phyloP scores from a whole-genome alignment of 2,113 vertebrate genomes.

The Labeo rohita region DNA sequence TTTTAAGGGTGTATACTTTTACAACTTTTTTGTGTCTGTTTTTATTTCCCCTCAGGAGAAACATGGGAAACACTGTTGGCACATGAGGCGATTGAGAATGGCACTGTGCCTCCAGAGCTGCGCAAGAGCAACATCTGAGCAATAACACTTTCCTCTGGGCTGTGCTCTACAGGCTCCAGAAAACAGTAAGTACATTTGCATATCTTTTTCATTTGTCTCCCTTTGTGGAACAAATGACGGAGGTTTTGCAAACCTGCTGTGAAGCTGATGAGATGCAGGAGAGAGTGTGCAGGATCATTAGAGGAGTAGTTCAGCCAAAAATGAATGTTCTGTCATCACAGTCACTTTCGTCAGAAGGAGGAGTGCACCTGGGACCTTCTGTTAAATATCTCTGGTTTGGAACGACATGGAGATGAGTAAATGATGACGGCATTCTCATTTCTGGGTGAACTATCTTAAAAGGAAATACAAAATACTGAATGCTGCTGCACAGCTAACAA shows the following conservation, averaged over 20 bases:
- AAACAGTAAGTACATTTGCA: constrained; percentile 29
- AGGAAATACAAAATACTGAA: background rate
- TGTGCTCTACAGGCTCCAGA: constrained; percentile 19
- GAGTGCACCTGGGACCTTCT: background rate
- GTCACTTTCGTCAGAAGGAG: background rate
- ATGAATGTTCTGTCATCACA: background rate
- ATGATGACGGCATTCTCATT: background rate
- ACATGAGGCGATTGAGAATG: background rate
- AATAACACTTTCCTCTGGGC: constrained; percentile 7
- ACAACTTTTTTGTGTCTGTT: background rate
- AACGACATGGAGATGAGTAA: background rate
- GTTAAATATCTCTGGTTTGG: background rate
- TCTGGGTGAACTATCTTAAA: background rate
- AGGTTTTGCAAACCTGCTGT: constrained; percentile 37
- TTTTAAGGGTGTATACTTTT: background rate
- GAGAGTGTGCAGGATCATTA: background rate
- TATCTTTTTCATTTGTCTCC: constrained; percentile 6
- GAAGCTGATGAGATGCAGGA: constrained; percentile 23
- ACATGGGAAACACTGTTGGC: background rate
- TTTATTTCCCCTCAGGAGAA: background rate
- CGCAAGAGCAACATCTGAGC: constrained; percentile 6
- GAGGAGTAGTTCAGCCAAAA: constrained; percentile 5
- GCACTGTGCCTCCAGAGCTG: background rate
- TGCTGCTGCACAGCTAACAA: background rate
- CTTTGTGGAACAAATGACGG: constrained; percentile 25